These are phyloP conservation scores for Clusia tigrina DNA, from an alignment of 2,888 invertebrate species.

Conservation along the genomic window DNA sequence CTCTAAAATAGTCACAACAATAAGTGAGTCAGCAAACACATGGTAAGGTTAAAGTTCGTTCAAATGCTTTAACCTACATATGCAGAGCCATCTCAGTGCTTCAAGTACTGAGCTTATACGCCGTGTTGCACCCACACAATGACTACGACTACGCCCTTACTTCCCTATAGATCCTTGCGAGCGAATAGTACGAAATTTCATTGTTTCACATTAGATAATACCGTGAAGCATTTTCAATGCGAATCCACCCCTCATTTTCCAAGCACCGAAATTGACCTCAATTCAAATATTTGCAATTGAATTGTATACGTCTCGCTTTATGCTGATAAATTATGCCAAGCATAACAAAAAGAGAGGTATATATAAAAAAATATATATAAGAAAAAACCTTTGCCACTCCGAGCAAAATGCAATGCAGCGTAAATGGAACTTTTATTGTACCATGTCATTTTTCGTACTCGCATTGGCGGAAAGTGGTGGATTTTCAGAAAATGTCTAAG, in stretches of 20 bases:
- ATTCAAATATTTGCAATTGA: constrained; percentile 50
- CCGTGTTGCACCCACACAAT: constrained; percentile 5
- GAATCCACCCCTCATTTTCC: background rate
- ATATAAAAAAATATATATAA: background rate
- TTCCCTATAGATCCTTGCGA: too few relatives aligned
- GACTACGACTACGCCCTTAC: background rate
- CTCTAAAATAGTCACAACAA: background rate
- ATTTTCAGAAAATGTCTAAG: too few relatives aligned
- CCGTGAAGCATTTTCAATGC: background rate
- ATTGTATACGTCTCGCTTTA: constrained; percentile 6
- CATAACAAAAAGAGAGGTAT: background rate
- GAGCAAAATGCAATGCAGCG: background rate
- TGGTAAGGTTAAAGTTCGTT: background rate
- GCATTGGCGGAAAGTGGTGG: background rate
- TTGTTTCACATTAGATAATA: constrained; percentile 1
- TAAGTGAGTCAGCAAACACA: background rate
- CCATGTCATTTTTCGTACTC: too few relatives aligned
- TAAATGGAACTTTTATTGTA: constrained; percentile 1
- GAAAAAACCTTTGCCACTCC: background rate
- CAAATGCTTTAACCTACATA: background rate
- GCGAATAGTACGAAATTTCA: background rate
- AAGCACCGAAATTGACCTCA: constrained; percentile 44
- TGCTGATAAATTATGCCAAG: constrained; percentile 4
- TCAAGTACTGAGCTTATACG: too few relatives aligned
- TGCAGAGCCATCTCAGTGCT: background rate